Percentiles rank a stretch among this genome's conserved stretches.
phyloP scores from a whole-genome alignment of 2,888 invertebrate genomes.

The Pherbina coryleti region DNA sequence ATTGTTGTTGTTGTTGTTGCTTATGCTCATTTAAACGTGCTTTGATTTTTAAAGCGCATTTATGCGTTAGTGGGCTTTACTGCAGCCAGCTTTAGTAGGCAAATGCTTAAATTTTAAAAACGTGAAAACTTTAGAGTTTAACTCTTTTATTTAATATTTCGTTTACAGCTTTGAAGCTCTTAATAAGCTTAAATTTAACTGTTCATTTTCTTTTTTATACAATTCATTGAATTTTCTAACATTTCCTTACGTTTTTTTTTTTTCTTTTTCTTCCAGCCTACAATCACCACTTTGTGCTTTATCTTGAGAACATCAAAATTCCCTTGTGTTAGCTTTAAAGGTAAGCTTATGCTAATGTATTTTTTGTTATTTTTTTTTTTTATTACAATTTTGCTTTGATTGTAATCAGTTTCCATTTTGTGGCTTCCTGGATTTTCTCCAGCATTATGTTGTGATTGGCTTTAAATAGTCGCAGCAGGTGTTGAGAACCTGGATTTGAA shows the following conservation, averaged over 20 bases:
- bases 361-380: background rate
- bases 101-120: background rate
- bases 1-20: background rate
- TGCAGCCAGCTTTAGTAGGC: background rate
- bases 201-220: background rate
- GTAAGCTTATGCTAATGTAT: background rate
- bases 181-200: background rate
- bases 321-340: background rate
- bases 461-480: conserved; percentile 32
- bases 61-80: background rate
- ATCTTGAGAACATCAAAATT: background rate
- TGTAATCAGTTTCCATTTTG: background rate
- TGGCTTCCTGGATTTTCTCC: background rate
- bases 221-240: background rate
- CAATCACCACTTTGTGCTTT: background rate
- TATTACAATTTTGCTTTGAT: background rate
- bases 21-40: background rate
- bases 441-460: too few species aligned
- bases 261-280: background rate
- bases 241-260: background rate
- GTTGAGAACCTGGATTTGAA: conserved; percentile 35
- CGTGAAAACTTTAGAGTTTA: background rate
- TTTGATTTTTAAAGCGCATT: too few species aligned
- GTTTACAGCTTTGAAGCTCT: background rate
- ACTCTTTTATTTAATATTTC: background rate